Conservation (phyloP, 1,140 invertebrate genomes). For the Leptopilina clavipes region DNA sequence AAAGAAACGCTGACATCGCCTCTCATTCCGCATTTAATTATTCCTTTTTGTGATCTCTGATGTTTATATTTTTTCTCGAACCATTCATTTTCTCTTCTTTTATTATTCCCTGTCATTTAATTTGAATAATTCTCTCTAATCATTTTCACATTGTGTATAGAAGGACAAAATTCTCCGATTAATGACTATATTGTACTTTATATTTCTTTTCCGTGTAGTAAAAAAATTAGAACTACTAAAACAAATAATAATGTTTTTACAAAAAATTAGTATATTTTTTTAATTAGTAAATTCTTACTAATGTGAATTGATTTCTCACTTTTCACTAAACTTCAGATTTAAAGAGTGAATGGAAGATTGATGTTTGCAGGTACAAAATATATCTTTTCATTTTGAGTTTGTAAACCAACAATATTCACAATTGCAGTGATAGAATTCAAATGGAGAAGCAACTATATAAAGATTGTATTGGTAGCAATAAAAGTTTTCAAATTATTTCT, state of each 20-base stretch:
- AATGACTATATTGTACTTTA: too few relatives aligned
- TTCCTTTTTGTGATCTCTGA: slow-evolving; percentile 1
- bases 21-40: slow-evolving; percentile 31
- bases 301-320: too few relatives aligned
- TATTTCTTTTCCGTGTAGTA: too few relatives aligned
- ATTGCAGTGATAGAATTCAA: slow-evolving; percentile 11
- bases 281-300: too few relatives aligned
- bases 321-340: too few relatives aligned
- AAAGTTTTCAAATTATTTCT: slow-evolving; percentile 46
- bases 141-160: neutral
- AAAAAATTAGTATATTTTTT: too few relatives aligned
- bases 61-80: slow-evolving; percentile 22
- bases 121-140: neutral
- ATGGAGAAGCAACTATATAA: slow-evolving; percentile 37
- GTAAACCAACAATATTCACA: slow-evolving; percentile 4
- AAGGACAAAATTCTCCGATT: too few relatives aligned
- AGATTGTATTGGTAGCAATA: slow-evolving; percentile 40
- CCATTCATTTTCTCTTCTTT: neutral
- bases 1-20: slow-evolving; percentile 16
- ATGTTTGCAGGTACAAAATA: too few relatives aligned
- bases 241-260: too few relatives aligned
- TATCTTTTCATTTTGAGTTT: too few relatives aligned
- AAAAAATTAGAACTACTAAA: too few relatives aligned
- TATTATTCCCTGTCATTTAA: neutral
- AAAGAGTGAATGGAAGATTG: too few relatives aligned